Evolutionary conservation across 2,797 vertebrate genomes (phyloP), one percentile per base, ranked within the genome.

Genomic region (Natrix natrix): DNA sequence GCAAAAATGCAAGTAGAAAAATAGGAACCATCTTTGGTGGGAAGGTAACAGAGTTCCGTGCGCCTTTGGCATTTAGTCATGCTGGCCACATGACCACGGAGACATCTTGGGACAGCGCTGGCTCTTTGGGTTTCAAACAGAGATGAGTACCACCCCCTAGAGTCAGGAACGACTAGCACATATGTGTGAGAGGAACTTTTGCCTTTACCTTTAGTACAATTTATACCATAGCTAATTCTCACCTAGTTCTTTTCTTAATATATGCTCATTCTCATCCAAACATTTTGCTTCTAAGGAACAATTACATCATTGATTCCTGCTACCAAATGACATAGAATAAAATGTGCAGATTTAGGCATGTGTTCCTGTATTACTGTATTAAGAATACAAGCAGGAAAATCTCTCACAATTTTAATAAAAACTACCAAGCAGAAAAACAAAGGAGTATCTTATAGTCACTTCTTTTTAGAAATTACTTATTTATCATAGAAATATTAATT

Each of bases 401-500:
- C 87, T 20, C 37, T 2, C 55, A 37, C 12, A 66, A 59, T 37
- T 43, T 91, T 28, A 83, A 55, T 13, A 14, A 74, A 87, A 16
- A 37, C 32, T 43, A 55, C 61, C 59, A 89, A 93, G 56, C 48
- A 88, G 90, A 83, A 91, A 78, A 24, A 43, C 54, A 61, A 61
- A n/a, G 74, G 91, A 61, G 17, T 6, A 83, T 43, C 16, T 83
- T 57, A 88, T 63, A 89, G 59, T 13, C 43, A n/a, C 54, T 78
- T 83, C 43, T 92, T 61, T 88, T 88, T 83, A 26, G 12, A 86
- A 91, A 63, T 55, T 4, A 24, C 86, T 91, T 55, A 48, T 91
- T 91, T 93, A 89, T 93, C n/a, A 37, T 6, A 8, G n/a, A 56
- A 24, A 69, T 87, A 89, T 93, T 91, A 89, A 91, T 89, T 89